Evolutionary conservation across 2,797 vertebrate genomes (phyloP).

Genomic region (Cirrhinus molitorella): DNA sequence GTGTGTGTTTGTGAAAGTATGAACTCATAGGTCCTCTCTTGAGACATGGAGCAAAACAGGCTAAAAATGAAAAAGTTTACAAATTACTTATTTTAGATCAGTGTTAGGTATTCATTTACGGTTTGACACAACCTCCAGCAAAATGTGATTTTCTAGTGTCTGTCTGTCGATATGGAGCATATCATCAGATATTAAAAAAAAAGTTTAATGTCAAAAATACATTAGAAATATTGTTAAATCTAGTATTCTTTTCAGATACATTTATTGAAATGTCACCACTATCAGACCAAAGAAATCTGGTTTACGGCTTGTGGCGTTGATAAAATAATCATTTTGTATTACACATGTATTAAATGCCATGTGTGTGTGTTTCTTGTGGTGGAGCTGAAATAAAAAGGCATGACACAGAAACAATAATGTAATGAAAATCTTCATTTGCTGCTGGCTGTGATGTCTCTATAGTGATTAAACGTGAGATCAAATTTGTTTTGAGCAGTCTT

Average conservation of each 20-base stretch:
- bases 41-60: background rate
- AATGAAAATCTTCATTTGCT: too few relatives aligned
- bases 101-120: background rate
- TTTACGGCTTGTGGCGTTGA: background rate
- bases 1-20: conserved; percentile 1
- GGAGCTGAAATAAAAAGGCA: background rate
- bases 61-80: background rate
- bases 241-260: background rate
- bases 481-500: too few relatives aligned
- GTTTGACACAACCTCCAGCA: background rate
- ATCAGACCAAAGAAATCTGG: conserved; percentile 6
- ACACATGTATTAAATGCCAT: background rate
- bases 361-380: background rate
- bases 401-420: too few relatives aligned
- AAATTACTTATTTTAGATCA: background rate
- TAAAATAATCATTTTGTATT: conserved; percentile 2
- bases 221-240: background rate
- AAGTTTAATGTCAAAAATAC: background rate
- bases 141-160: background rate
- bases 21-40: background rate
- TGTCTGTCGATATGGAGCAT: background rate
- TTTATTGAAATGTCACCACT: conserved; percentile 17
- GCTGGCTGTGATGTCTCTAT: too few relatives aligned
- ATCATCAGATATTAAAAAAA: too few relatives aligned
- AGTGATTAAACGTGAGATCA: too few relatives aligned